Evolutionary conservation across 1,140 invertebrate species (phyloP).

Genomic region (Meteorus sp.): DNA sequence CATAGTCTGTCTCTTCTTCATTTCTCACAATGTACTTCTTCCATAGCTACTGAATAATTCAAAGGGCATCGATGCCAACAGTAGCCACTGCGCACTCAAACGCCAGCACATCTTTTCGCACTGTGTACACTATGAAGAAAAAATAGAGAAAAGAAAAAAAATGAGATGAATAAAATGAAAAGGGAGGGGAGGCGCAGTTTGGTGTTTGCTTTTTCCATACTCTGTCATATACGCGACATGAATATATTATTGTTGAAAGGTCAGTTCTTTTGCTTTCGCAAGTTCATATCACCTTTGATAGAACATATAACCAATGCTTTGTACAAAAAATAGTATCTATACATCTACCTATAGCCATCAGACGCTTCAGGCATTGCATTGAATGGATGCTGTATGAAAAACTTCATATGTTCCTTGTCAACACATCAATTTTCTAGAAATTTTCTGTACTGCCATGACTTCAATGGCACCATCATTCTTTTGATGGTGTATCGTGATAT

Average conservation of each 20-base stretch:
- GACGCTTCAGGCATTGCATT: no score
- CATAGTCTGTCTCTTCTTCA: background rate
- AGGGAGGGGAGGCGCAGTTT: background rate
- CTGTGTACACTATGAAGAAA: background rate
- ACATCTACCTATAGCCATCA: no score
- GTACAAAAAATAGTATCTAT: no score
- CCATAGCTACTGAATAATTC: conserved; percentile 22
- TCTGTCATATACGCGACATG: no score
- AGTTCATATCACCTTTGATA: background rate
- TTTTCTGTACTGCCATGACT: conserved; percentile 28
- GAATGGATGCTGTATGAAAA: background rate
- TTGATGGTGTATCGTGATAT: no score
- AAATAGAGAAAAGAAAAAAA: background rate
- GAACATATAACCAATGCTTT: background rate
- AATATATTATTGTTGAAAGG: no score
- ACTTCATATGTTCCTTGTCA: conserved; percentile 10
- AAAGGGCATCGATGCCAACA: conserved; percentile 21
- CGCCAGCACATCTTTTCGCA: conserved; percentile 9
- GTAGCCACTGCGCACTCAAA: conserved; percentile 6
- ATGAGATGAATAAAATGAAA: background rate
- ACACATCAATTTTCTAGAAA: conserved; percentile 42
- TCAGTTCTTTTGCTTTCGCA: no score
- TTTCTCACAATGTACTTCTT: conserved; percentile 1
- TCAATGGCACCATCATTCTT: background rate
- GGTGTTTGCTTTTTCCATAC: background rate